A percentile compares a stretch with the other conserved stretches of the same genome.
phyloP scores from a whole-genome alignment of 1,140 invertebrate species.

The Sitophilus oryzae region DNA sequence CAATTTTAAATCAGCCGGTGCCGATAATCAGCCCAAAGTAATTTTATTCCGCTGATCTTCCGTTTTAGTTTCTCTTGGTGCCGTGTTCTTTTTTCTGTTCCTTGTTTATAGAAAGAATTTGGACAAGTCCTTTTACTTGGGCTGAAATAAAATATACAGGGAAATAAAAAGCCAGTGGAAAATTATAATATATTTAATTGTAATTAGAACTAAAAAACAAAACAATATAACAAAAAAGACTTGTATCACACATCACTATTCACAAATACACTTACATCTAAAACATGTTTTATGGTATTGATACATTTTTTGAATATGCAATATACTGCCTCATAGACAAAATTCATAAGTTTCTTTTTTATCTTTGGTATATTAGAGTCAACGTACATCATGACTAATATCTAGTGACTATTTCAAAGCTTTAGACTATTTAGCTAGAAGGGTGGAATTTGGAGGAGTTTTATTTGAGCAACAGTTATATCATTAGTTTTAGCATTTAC shows the following conservation, averaged over 20 bases:
- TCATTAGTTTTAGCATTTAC: background rate
- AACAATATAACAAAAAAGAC: conserved; percentile 24
- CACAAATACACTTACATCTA: conserved; percentile 22
- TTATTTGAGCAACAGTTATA: background rate
- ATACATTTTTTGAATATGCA: conserved; percentile 16
- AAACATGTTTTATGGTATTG: conserved; percentile 14
- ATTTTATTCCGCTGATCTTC: conserved; percentile 34
- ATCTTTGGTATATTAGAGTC: conserved; percentile 14
- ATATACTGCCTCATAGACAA: conserved; percentile 6
- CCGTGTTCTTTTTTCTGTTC: no score
- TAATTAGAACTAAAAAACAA: conserved; percentile 16
- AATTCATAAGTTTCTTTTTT: background rate
- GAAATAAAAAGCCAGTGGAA: no score
- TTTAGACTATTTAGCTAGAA: background rate
- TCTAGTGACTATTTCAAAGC: background rate
- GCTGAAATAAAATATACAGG: no score
- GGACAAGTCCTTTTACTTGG: no score
- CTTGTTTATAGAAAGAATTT: no score
- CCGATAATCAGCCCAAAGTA: conserved; percentile 35
- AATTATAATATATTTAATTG: conserved; percentile 10
- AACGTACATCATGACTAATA: conserved; percentile 1
- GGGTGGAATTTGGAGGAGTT: background rate
- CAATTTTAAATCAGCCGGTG: conserved; percentile 39
- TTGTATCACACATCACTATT: conserved; percentile 25
- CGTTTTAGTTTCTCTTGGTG: conserved; percentile 1